A percentile compares a stretch with the other conserved stretches of the same genome.
These are phyloP conservation scores for Choreutis nemorana DNA, from an alignment of 2,888 invertebrate species.

Conservation along the genomic window DNA sequence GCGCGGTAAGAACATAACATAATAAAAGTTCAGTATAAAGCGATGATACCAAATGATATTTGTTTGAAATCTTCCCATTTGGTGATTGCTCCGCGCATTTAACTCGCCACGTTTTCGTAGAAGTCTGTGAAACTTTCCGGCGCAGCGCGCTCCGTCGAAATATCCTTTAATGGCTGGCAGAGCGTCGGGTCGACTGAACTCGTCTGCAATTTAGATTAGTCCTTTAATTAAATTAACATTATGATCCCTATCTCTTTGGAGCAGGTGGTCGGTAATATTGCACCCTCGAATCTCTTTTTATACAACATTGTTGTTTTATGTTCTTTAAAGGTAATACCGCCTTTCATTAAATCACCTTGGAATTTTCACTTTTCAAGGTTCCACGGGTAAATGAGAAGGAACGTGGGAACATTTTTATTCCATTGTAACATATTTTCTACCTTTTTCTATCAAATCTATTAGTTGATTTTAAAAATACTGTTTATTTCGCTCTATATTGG, in stretches of 20 bases:
- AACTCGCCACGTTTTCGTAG: neutral
- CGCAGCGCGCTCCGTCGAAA: slow-evolving; percentile 51
- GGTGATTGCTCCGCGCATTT: neutral
- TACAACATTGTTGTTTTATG: no score
- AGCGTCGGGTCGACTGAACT: slow-evolving; percentile 64
- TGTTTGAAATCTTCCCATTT: neutral
- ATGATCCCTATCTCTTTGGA: slow-evolving; percentile 59
- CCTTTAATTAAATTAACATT: slow-evolving; percentile 68
- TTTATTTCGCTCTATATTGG: no score
- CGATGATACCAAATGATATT: neutral
- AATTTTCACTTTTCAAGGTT: no score
- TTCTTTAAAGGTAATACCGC: no score
- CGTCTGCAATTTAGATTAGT: slow-evolving; percentile 67
- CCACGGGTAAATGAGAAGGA: no score
- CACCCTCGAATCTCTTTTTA: slow-evolving; percentile 35
- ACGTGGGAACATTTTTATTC: no score
- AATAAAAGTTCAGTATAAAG: no score
- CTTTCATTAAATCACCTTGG: no score
- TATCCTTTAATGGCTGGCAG: slow-evolving; percentile 60
- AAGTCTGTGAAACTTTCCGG: slow-evolving; percentile 2
- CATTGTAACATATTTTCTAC: no score
- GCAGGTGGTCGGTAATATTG: slow-evolving; percentile 60
- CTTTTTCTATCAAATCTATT: no score
- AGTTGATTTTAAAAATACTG: no score
- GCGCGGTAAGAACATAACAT: no score